Evolutionary conservation across 2,888 invertebrate genomes (phyloP).

Genomic region (Aporophyla nigra): DNA sequence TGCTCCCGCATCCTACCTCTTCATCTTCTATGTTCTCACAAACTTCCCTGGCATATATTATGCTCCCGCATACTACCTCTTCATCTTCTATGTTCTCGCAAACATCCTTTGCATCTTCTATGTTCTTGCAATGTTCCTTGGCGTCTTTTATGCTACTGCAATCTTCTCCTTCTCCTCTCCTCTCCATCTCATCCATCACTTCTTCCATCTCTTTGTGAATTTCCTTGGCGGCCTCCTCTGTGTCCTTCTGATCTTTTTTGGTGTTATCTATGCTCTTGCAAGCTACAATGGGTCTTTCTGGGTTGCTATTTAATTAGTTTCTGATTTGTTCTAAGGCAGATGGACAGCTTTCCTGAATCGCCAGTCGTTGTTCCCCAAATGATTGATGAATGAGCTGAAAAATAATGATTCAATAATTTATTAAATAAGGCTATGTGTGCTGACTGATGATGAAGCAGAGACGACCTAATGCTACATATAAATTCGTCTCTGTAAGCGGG

Average conservation of each 20-base stretch:
- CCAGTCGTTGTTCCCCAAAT: background rate
- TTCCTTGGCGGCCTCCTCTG: background rate
- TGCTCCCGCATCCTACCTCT: background rate
- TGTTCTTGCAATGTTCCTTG: background rate
- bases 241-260: background rate
- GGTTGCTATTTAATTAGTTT: background rate
- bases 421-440: background rate
- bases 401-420: background rate
- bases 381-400: background rate
- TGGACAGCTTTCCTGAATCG: slow-evolving; percentile 2
- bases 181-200: too few relatives aligned
- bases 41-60: background rate
- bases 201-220: background rate
- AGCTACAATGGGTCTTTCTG: slow-evolving; percentile 7
- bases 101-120: background rate
- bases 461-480: background rate
- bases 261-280: background rate
- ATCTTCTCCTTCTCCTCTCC: too few relatives aligned
- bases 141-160: background rate
- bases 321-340: background rate
- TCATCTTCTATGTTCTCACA: too few relatives aligned
- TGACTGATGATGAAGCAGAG: background rate
- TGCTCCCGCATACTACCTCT: background rate
- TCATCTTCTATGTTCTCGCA: too few relatives aligned
- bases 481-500: background rate